Percentiles rank a stretch among this genome's conserved stretches.
These are phyloP conservation scores for Oriolus oriolus DNA, from an alignment of 2,113 vertebrate species.

Conservation along the genomic window DNA sequence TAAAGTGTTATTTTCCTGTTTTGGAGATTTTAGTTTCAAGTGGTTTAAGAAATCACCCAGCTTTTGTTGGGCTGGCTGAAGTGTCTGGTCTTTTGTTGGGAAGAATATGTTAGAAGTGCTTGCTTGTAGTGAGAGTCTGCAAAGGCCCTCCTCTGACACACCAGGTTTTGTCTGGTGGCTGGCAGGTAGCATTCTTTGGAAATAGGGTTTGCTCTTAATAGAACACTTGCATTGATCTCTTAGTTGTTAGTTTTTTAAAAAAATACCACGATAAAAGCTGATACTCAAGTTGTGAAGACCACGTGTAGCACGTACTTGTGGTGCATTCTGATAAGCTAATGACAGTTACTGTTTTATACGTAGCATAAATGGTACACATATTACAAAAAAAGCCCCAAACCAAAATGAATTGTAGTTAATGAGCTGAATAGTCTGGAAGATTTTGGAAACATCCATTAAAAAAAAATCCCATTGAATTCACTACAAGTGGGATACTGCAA, in stretches of 20 bases:
- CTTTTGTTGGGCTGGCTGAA: neutral
- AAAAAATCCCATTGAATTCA: neutral
- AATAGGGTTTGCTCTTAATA: neutral
- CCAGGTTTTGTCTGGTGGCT: neutral
- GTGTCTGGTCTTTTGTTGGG: neutral
- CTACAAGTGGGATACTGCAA: neutral
- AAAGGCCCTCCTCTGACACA: neutral
- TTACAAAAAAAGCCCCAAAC: neutral
- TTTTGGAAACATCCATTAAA: neutral
- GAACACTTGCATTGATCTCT: neutral
- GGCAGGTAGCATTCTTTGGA: neutral
- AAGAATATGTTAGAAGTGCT: neutral
- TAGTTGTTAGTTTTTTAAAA: neutral
- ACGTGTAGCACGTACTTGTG: fast-evolving
- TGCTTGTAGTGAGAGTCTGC: neutral
- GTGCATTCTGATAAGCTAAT: neutral
- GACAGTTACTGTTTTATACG: neutral
- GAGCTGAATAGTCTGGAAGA: neutral
- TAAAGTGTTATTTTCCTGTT: neutral
- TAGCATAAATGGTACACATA: neutral
- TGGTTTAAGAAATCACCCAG: neutral
- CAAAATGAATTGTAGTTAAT: neutral
- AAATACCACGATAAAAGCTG: neutral
- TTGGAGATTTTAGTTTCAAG: neutral
- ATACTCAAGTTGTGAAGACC: neutral